Evolutionary conservation across 2,113 vertebrate genomes (phyloP).

Genomic region (Clarias magur): DNA sequence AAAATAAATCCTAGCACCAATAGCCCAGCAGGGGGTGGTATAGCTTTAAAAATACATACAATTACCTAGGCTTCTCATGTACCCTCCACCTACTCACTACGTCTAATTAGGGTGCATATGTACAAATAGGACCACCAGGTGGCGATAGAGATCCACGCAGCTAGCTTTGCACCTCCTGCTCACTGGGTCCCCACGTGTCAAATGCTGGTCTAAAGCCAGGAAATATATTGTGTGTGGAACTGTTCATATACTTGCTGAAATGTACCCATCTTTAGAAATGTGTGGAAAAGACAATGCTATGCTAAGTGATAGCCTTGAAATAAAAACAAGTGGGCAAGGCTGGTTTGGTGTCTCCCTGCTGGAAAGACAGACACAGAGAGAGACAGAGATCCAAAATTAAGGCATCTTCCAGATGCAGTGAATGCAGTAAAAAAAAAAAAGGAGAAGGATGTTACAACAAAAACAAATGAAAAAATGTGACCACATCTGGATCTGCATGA

Average conservation of each 20-base stretch:
- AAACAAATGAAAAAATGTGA: neutral
- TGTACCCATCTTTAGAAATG: neutral
- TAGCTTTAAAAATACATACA: neutral
- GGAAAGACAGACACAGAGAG: too few relatives aligned
- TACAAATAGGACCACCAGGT: slow-evolving; percentile 25
- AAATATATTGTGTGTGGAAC: slow-evolving; percentile 32
- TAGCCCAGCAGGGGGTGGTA: neutral
- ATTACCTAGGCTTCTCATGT: neutral
- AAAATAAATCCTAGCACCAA: neutral
- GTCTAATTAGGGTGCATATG: neutral
- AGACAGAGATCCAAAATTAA: neutral
- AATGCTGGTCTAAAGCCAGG: slow-evolving; percentile 32
- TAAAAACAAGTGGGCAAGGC: neutral
- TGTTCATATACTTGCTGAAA: slow-evolving; percentile 18
- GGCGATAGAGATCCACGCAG: slow-evolving; percentile 44
- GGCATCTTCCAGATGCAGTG: neutral
- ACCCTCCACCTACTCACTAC: neutral
- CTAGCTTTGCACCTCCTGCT: neutral
- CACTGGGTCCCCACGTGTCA: neutral
- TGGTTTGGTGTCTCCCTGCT: neutral
- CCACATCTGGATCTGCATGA: slow-evolving; percentile 4
- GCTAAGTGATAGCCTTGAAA: neutral
- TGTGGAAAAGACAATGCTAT: slow-evolving; percentile 22
- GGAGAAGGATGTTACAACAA: neutral
- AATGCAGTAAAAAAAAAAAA: slow-evolving; percentile 23